Percentiles rank a stretch among this genome's conserved stretches.
These are phyloP conservation scores for Fregetta grallaria DNA, from an alignment of 2,113 vertebrate genomes.

Conservation along the genomic window DNA sequence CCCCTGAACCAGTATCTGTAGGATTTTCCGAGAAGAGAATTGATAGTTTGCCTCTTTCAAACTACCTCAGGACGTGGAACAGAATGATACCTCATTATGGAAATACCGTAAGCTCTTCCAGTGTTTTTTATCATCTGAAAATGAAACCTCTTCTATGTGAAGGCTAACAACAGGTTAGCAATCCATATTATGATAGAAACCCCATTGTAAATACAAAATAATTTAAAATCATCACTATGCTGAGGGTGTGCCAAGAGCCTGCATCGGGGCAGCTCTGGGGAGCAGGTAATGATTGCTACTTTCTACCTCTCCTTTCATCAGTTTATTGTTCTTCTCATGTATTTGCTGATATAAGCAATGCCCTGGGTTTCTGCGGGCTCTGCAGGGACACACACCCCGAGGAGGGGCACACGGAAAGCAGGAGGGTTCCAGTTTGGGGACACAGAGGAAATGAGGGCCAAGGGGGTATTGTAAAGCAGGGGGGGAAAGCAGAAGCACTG, in stretches of 20 bases:
- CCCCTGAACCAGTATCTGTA: not conserved
- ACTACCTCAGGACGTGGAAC: not conserved
- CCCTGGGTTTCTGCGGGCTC: not conserved
- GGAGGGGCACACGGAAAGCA: not conserved
- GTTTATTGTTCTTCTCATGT: not conserved
- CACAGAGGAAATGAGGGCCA: not conserved
- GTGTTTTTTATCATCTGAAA: constrained; percentile 13
- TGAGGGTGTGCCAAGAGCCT: not conserved
- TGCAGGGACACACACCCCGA: rapidly evolving
- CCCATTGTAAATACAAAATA: not conserved
- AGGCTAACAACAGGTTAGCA: not conserved
- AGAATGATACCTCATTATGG: not conserved
- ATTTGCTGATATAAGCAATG: not conserved
- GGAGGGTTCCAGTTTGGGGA: not conserved
- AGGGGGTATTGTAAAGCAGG: not conserved
- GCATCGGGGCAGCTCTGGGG: not conserved
- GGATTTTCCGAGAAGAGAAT: not conserved
- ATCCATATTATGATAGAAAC: not conserved
- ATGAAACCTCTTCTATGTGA: not conserved
- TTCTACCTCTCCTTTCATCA: not conserved
- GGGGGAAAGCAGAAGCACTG: not conserved
- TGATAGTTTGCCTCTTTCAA: not conserved
- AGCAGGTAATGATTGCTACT: not conserved
- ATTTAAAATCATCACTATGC: not conserved
- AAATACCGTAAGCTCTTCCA: constrained; percentile 7